Conservation (phyloP, 2,113 vertebrate species). For the Dolichotis patagonum region DNA sequence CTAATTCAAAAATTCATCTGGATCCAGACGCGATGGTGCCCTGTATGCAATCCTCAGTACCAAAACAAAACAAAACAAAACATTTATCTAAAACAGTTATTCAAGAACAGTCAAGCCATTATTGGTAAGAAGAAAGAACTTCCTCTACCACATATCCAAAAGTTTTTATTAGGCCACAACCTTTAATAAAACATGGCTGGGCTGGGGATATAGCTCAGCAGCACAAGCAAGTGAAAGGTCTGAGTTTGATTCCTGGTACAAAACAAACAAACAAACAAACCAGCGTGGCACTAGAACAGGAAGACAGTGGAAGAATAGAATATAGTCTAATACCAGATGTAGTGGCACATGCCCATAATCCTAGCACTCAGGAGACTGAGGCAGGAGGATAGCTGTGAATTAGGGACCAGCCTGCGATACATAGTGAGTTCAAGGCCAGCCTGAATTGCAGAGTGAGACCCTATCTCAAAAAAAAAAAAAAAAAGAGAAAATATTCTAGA, state of each 20-base stretch:
- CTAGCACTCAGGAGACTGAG: too few relatives aligned
- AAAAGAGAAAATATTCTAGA: not conserved
- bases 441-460: too few relatives aligned
- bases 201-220: too few relatives aligned
- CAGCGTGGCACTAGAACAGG: not conserved
- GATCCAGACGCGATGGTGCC: not conserved
- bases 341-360: too few relatives aligned
- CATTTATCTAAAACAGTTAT: not conserved
- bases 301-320: not conserved
- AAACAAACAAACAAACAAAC: not conserved
- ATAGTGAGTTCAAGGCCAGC: too few relatives aligned
- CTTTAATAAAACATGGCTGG: slow-evolving; percentile 6
- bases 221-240: too few relatives aligned
- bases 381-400: too few relatives aligned
- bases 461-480: too few relatives aligned
- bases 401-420: too few relatives aligned
- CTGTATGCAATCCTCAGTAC: not conserved
- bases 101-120: not conserved
- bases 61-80: not conserved
- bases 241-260: too few relatives aligned
- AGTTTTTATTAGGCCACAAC: not conserved
- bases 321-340: too few relatives aligned
- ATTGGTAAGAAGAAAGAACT: not conserved
- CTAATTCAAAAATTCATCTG: slow-evolving; percentile 30
- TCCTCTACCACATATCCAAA: not conserved